Evolutionary conservation across 2,113 vertebrate genomes (phyloP).

Genomic region (Hucho hucho): DNA sequence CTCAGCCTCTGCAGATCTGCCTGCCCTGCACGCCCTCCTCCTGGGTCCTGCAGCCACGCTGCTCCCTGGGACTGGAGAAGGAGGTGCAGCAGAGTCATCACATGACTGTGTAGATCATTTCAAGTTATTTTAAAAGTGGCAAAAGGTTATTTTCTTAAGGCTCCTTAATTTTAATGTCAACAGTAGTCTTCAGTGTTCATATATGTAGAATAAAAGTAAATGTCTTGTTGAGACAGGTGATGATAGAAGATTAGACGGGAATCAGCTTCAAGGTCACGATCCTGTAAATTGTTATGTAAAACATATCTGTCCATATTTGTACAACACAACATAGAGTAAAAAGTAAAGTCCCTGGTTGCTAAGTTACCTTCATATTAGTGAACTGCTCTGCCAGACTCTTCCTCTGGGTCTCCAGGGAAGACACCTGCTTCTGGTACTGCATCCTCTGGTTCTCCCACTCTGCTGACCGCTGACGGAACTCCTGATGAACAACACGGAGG

Average conservation of each 20-base stretch:
- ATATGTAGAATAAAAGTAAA: no score
- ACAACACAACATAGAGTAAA: background rate
- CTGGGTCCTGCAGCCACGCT: conserved; percentile 73
- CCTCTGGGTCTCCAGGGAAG: conserved; percentile 84
- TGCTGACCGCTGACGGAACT: conserved; percentile 78
- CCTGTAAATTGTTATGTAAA: no score
- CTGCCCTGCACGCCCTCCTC: conserved; percentile 70
- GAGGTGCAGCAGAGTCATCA: no score
- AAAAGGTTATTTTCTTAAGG: no score
- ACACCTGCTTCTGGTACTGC: conserved; percentile 84
- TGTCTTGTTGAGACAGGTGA: no score
- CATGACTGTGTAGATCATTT: no score
- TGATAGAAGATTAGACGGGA: no score
- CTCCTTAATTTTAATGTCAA: no score
- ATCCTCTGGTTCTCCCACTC: conserved; percentile 89
- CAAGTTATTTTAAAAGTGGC: no score
- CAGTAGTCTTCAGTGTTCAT: no score
- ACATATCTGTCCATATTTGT: background rate
- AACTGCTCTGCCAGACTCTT: conserved; percentile 83
- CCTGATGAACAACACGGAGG: conserved; percentile 69
- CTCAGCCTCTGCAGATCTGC: conserved; percentile 79
- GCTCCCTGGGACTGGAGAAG: conserved; percentile 22
- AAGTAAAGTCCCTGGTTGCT: background rate
- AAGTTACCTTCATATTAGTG: conserved; percentile 79
- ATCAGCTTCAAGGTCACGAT: no score